Conservation (phyloP, 2,113 vertebrate genomes). For the Phalacrocorax carbo region DNA sequence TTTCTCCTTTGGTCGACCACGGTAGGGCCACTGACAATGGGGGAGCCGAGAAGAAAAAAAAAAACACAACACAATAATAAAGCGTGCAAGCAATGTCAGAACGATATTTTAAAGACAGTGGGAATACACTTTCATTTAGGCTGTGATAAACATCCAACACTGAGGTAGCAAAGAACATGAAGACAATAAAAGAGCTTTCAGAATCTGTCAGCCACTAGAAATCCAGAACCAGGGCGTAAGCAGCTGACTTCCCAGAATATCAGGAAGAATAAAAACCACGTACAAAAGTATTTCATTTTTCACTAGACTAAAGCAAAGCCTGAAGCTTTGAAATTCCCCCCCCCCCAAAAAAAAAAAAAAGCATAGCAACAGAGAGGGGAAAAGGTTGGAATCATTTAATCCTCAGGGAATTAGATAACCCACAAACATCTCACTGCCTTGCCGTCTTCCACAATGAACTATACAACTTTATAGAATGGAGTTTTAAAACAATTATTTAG, state of each 20-base stretch:
- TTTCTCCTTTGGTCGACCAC: slow-evolving; percentile 83
- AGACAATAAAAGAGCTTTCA: background rate
- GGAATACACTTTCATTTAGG: background rate
- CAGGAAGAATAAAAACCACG: background rate
- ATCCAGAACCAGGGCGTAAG: background rate
- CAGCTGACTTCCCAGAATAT: background rate
- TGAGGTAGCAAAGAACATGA: background rate
- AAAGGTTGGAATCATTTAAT: background rate
- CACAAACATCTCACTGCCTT: background rate
- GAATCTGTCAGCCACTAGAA: background rate
- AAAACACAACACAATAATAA: background rate
- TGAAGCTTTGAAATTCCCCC: background rate
- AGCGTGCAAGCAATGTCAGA: background rate
- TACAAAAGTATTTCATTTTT: background rate
- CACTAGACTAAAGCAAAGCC: background rate
- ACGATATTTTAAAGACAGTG: background rate
- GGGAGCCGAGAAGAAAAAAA: background rate
- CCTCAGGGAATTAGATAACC: background rate
- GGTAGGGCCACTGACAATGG: slow-evolving; percentile 82
- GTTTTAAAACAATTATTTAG: background rate
- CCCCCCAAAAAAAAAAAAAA: background rate
- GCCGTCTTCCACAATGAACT: background rate
- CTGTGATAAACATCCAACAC: background rate
- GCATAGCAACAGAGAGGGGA: background rate
- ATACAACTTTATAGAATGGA: background rate